Conservation (phyloP, 2,888 invertebrate species). For the Machimus rusticus region DNA sequence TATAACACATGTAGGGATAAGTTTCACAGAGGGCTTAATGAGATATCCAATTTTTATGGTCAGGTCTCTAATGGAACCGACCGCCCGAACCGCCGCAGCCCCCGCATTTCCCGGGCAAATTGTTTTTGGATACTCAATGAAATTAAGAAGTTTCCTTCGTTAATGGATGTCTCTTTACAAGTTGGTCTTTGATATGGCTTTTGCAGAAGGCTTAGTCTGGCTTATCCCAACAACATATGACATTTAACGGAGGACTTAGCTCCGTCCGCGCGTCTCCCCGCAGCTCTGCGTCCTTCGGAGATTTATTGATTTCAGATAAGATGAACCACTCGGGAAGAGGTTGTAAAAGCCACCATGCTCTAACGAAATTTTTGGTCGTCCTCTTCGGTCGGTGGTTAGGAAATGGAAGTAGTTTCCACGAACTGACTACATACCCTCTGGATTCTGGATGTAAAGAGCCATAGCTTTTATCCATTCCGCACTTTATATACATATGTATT, state of each 20-base stretch:
- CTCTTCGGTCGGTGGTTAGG: not conserved
- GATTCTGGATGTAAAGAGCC: not conserved
- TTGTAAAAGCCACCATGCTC: not conserved
- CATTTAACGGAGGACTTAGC: constrained; percentile 31
- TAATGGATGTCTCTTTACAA: constrained; percentile 41
- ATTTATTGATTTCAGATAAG: constrained; percentile 26
- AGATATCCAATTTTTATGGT: constrained; percentile 41
- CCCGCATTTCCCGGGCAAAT: not conserved
- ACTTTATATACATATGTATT: not conserved
- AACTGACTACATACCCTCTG: not conserved
- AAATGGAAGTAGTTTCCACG: not conserved
- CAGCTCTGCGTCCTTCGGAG: not conserved
- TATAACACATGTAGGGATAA: constrained; percentile 28
- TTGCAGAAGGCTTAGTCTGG: constrained; percentile 33
- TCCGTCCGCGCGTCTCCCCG: not conserved
- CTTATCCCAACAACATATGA: constrained; percentile 38
- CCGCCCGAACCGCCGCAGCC: not conserved
- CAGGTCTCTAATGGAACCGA: constrained; percentile 33
- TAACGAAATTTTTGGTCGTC: not conserved
- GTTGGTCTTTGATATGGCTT: constrained; percentile 36
- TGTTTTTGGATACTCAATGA: constrained; percentile 43
- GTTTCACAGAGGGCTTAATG: constrained; percentile 41
- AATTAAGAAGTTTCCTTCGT: constrained; percentile 42
- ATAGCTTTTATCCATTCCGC: not conserved
- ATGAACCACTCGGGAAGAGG: not conserved